Evolutionary conservation across 2,113 vertebrate species (phyloP).

Genomic region (Phrynocephalus versicolor): DNA sequence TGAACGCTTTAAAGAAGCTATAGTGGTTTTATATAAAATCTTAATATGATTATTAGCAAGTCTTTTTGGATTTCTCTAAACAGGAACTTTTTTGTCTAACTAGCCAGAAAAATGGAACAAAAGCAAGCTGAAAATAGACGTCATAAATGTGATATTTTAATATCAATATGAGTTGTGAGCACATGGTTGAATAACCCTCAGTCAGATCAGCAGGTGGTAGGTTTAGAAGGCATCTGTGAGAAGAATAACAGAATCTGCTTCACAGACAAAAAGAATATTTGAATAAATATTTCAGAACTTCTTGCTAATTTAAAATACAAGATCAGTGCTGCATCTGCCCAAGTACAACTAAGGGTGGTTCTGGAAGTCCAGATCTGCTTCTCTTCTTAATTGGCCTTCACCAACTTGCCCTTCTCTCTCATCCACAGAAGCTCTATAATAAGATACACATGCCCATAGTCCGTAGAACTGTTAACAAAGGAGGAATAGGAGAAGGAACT

Average conservation of each 20-base stretch:
- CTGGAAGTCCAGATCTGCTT: not conserved
- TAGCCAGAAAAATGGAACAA: not conserved
- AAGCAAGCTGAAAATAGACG: slow-evolving; percentile 1
- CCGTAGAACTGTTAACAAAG: not conserved
- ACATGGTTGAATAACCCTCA: slow-evolving; percentile 12
- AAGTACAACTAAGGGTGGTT: not conserved
- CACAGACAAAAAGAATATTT: not conserved
- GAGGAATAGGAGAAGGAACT: no score
- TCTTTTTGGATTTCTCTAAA: not conserved
- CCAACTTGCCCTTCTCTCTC: not conserved
- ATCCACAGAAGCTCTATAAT: not conserved
- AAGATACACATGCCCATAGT: not conserved
- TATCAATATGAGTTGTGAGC: slow-evolving; percentile 5
- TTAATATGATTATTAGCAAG: not conserved
- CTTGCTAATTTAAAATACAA: not conserved
- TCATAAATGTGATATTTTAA: slow-evolving; percentile 15
- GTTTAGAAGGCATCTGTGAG: slow-evolving; percentile 18
- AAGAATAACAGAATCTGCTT: not conserved
- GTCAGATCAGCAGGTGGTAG: not conserved
- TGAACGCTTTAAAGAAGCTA: not conserved
- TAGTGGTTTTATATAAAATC: not conserved
- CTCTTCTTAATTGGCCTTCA: not conserved
- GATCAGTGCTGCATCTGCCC: not conserved
- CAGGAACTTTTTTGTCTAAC: not conserved
- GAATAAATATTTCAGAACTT: not conserved